Conservation (phyloP, 2,888 invertebrate species). For the Pelosia muscerda region DNA sequence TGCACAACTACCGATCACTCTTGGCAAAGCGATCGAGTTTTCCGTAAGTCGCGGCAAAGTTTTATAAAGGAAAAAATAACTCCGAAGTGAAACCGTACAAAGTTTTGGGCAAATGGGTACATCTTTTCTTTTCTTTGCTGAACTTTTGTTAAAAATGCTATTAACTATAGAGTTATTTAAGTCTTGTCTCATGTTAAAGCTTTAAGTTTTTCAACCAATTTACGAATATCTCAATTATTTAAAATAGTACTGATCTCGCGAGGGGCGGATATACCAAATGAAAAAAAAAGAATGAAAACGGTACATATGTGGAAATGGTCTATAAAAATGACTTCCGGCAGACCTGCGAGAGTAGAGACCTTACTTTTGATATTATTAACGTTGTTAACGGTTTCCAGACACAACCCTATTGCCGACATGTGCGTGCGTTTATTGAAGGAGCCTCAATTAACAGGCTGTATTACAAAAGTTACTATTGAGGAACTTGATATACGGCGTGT, state of each 20-base stretch:
- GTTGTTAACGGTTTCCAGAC: not conserved
- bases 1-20: not conserved
- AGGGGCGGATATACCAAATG: too few relatives aligned
- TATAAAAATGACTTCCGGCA: too few relatives aligned
- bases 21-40: not conserved
- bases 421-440: not conserved
- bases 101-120: not conserved
- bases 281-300: too few relatives aligned
- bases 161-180: too few relatives aligned
- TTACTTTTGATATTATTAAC: too few relatives aligned
- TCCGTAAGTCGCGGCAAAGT: not conserved
- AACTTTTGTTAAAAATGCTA: too few relatives aligned
- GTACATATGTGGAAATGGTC: too few relatives aligned
- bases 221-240: too few relatives aligned
- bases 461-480: not conserved
- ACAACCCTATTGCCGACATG: not conserved
- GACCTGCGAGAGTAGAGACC: too few relatives aligned
- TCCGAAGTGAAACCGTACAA: not conserved
- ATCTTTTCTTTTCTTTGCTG: not conserved
- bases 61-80: not conserved
- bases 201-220: too few relatives aligned
- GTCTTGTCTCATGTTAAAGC: too few relatives aligned
- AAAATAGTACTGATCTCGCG: too few relatives aligned
- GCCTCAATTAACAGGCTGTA: not conserved
- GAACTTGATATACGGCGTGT: not conserved